phyloP scores from a whole-genome alignment of 2,797 vertebrate species.

The Syngnathus rostellatus region DNA sequence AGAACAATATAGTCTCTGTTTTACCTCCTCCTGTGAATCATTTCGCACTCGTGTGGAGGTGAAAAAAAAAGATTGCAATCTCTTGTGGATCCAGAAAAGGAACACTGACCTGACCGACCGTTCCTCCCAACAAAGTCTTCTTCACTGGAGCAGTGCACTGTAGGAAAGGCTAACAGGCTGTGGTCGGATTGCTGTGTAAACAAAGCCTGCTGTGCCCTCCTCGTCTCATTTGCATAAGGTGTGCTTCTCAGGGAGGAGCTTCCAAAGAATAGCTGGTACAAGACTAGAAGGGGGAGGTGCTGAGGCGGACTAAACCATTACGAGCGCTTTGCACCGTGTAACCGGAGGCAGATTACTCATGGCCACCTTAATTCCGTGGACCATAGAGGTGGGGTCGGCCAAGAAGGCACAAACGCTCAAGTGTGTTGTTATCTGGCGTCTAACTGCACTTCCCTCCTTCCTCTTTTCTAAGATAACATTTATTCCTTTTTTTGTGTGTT shows the following conservation, averaged over 20 bases:
- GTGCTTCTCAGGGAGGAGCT: constrained; percentile 67
- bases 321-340: constrained; percentile 49
- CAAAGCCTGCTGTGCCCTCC: constrained; percentile 67
- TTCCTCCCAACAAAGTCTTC: constrained; percentile 51
- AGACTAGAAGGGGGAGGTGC: constrained; percentile 43
- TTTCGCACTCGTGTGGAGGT: constrained; percentile 30
- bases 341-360: constrained; percentile 52
- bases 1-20: constrained; percentile 49
- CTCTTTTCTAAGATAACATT: constrained; percentile 12
- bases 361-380: constrained; percentile 50
- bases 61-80: constrained; percentile 31
- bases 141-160: constrained; percentile 36
- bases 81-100: constrained; percentile 31
- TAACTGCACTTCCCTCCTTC: constrained; percentile 13
- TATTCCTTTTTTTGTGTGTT: constrained; percentile 16
- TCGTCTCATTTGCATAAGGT: constrained; percentile 77
- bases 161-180: constrained; percentile 51
- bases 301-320: constrained; percentile 68
- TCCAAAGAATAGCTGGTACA: constrained; percentile 36
- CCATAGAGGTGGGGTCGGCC: constrained; percentile 40
- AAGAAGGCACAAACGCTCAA: constrained; percentile 38
- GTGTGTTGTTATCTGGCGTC: constrained; percentile 20
- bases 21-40: constrained; percentile 35
- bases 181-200: constrained; percentile 67
- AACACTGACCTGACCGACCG: constrained; percentile 6